Evolutionary conservation across 2,113 vertebrate species (phyloP), one percentile per base, ranked within the genome.

Genomic region (Xerus inauris): DNA sequence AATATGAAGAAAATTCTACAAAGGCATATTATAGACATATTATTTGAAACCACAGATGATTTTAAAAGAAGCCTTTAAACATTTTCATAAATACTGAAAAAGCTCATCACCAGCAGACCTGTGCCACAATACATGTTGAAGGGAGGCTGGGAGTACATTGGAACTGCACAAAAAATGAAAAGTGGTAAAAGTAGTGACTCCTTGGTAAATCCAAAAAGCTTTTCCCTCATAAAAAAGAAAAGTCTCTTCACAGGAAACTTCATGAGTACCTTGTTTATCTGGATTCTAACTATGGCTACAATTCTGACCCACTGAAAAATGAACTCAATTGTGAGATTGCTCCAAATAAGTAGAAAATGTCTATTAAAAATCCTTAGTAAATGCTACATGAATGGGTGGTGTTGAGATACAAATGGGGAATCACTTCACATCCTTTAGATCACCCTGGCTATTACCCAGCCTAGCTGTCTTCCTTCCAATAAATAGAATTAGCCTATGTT

Each of bases 401-500:
- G n/a, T 51, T 84, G 51, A 76, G 40, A 69, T 49, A 38, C 20
- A 85, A 75, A 51, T 5, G 6, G 3, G 2, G 5, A 35, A 35
- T 26, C 20, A 26, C 28, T 51, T 38, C 42, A 4, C 30, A 87
- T 62, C 8, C 51, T 40, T 80, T 64, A 42, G 59, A 42, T 72
- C 67, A 69, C 26, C 32, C 24, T 64, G 81, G 8, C 49, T 90
- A 35, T 80, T 64, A 76, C 8, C 22, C 32, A 62, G 40, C 1
- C 45, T 91, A 42, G 19, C 10, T 57, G 9, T 79, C n/a, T 89
- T 73, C 38, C 62, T 96, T 89, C 13, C 38, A 91, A 59, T 91
- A 93, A 91, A 77, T 73, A 86, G 30, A 87, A 92, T 93, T 93
- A 77, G 22, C 28, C 17, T 59, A 88, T 22, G 28, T 87, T 95